Conservation (phyloP, 2,888 invertebrate species). For the Theristus sp. region DNA sequence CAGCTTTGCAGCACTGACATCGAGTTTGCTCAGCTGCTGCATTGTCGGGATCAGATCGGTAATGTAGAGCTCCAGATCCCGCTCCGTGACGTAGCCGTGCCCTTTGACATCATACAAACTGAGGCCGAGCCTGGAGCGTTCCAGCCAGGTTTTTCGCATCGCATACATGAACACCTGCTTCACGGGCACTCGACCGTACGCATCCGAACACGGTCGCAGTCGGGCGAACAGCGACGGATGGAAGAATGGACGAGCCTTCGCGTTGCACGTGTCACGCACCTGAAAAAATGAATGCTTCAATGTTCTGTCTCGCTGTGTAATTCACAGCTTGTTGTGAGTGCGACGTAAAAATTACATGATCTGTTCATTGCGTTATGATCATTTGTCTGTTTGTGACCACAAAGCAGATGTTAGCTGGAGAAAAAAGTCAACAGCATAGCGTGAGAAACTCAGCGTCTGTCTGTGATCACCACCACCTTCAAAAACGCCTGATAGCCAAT, state of each 20-base stretch:
- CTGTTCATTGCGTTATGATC: too few species aligned
- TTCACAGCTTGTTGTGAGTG: too few species aligned
- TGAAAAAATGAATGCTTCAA: too few species aligned
- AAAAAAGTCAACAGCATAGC: too few species aligned
- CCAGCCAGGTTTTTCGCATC: neutral
- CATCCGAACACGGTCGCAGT: neutral
- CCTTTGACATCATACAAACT: constrained; percentile 76
- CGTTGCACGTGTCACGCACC: too few species aligned
- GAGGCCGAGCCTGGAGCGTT: constrained; percentile 28
- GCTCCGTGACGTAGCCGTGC: constrained; percentile 67
- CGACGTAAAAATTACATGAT: too few species aligned
- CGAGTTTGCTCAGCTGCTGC: constrained; percentile 41
- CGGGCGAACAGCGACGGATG: neutral
- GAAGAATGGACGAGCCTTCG: too few species aligned
- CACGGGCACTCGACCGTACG: neutral
- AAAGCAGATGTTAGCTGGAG: too few species aligned
- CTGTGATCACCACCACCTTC: too few species aligned
- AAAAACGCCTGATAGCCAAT: neutral
- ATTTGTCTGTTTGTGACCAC: too few species aligned
- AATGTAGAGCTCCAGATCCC: constrained; percentile 86
- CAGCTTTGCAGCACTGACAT: neutral
- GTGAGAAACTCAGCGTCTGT: too few species aligned
- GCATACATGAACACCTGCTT: neutral
- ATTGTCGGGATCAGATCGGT: constrained; percentile 76
- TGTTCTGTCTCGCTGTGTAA: too few species aligned